phyloP scores from a whole-genome alignment of 2,797 vertebrate species.

The Apodemus agrarius region DNA sequence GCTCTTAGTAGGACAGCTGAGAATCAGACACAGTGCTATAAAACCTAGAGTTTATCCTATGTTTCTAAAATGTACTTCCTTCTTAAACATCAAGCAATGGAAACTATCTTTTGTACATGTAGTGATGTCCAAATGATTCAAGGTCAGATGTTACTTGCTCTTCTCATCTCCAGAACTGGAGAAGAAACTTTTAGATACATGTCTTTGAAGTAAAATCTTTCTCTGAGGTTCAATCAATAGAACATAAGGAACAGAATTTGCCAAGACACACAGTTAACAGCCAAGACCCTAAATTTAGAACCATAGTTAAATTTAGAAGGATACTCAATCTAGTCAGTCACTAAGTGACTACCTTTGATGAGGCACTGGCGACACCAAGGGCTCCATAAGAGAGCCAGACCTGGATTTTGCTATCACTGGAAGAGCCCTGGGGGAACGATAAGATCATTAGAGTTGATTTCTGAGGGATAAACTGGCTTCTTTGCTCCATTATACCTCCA shows the following conservation, averaged over 20 bases:
- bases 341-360: not conserved
- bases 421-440: not conserved
- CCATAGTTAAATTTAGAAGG: not conserved
- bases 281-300: not conserved
- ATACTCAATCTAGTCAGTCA: not conserved
- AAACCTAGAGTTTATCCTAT: not conserved
- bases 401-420: not conserved
- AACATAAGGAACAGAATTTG: not conserved
- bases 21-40: not conserved
- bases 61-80: not conserved
- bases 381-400: not conserved
- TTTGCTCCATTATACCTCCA: not conserved
- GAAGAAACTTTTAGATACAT: not conserved
- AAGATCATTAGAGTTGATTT: not conserved
- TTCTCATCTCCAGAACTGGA: not conserved
- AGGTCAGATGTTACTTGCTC: not conserved
- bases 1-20: not conserved
- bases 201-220: not conserved
- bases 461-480: not conserved
- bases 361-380: not conserved
- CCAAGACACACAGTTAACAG: not conserved
- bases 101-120: not conserved
- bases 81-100: constrained; percentile 4
- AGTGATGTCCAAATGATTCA: not conserved
- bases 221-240: not conserved